Evolutionary conservation across 2,888 invertebrate species (phyloP), one percentile per base, ranked within the genome.

Genomic region (Lochmaea crataegi): DNA sequence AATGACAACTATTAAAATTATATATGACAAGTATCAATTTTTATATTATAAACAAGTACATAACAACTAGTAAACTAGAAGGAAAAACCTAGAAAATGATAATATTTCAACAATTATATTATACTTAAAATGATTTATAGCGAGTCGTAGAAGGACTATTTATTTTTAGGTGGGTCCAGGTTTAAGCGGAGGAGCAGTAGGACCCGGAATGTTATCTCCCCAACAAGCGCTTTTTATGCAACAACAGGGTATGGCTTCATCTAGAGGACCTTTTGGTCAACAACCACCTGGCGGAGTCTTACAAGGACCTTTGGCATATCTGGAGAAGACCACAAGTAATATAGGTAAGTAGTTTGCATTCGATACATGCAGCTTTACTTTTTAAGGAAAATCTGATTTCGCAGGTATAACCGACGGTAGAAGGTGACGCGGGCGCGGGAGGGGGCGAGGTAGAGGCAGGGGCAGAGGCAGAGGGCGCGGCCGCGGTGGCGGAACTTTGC

Each of bases 291-390:
- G 84, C 63, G 87, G 88, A 75, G 89, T 93, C 2, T 88, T 95
- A 70, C 95, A 94, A 79, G 95, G 96, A 9, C 96, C 96, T 0
- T 89, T 96, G 76, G 96, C 96, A 0, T 96, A 93, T 84, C 88
- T 96, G 75, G 96, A 96, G 89, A 95, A 96, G 89, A 95, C 95
- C 78, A 94, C 96, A 83, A 95, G 95, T 87, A 96, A 95, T 88
- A 96, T 96, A 90, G 96, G 91, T 91, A 86, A 77, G 38, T 16
- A 68, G 16, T 11, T 5, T 26, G 4, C 32, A 32, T 6, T 32
- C 7, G 32, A 32, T 38, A 38, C 32, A 38, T 7, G n/a, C 72
- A 64, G 45, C 22, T 65, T 69, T 74, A 71, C 72, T 77, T 76
- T 77, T 77, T 74, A 74, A 71, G 61, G 45, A 68, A 71, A 74